Conservation (phyloP, 2,113 vertebrate genomes). For the Anguilla japonica region DNA sequence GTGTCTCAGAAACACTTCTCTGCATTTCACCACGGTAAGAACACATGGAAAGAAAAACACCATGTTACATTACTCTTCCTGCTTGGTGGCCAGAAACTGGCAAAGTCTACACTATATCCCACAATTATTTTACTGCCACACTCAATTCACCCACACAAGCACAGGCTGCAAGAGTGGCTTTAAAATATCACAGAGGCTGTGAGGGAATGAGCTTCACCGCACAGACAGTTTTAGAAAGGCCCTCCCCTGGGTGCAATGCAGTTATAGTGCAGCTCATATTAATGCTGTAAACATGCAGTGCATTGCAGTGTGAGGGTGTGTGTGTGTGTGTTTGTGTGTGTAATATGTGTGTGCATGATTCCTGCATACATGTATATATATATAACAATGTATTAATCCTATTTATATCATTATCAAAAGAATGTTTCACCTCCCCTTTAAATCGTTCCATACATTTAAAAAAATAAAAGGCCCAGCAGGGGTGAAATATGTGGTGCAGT, state of each 20-base stretch:
- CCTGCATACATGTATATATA: neutral
- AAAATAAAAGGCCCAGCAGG: too few relatives aligned
- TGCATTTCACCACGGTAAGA: constrained; percentile 72
- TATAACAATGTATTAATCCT: too few relatives aligned
- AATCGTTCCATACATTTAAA: too few relatives aligned
- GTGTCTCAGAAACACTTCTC: constrained; percentile 57
- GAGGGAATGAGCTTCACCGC: constrained; percentile 32
- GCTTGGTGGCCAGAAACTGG: constrained; percentile 54
- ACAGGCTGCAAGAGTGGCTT: neutral
- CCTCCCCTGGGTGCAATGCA: neutral
- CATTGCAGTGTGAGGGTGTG: neutral
- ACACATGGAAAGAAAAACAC: constrained; percentile 79
- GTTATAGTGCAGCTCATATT: neutral
- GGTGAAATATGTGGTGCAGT: too few relatives aligned
- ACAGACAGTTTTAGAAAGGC: neutral
- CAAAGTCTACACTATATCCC: constrained; percentile 44
- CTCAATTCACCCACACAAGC: constrained; percentile 46
- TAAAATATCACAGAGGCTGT: constrained; percentile 3
- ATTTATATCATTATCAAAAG: too few relatives aligned
- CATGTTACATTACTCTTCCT: constrained; percentile 32
- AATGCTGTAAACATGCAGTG: neutral
- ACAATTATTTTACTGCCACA: constrained; percentile 45
- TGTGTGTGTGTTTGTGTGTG: constrained; percentile 3
- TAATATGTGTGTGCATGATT: neutral
- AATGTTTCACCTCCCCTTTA: too few relatives aligned